phyloP scores from a whole-genome alignment of 2,797 vertebrate genomes.

The Myotis pilosus region DNA sequence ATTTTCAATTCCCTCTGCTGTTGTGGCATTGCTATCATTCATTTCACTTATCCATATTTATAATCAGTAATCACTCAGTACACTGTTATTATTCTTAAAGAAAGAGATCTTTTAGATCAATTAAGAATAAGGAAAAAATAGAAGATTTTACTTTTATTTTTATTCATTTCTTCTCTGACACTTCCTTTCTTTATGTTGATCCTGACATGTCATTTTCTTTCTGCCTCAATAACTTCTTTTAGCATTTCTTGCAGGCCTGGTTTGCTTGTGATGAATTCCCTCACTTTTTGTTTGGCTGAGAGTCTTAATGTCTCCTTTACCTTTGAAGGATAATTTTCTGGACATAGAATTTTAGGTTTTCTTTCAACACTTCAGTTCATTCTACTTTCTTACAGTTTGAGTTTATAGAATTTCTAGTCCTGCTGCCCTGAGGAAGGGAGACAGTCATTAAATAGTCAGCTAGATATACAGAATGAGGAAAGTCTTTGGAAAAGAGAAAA shows the following conservation, averaged over 20 bases:
- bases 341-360: not conserved
- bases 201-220: not conserved
- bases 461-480: not conserved
- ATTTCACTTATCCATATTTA: not conserved
- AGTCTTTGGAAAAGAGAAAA: constrained; percentile 18
- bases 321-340: not conserved
- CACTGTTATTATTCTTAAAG: not conserved
- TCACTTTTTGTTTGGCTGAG: not conserved
- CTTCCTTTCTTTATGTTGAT: not conserved
- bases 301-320: not conserved
- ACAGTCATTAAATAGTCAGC: not conserved
- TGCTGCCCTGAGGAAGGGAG: not conserved
- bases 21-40: not conserved
- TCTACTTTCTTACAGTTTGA: constrained; percentile 18
- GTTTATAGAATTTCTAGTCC: not conserved
- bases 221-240: not conserved
- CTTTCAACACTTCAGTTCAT: not conserved
- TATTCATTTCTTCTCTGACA: not conserved
- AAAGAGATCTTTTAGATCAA: not conserved
- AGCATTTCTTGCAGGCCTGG: not conserved
- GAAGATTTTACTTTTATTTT: not conserved
- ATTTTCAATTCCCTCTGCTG: not conserved
- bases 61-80: not conserved
- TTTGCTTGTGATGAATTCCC: not conserved
- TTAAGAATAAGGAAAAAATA: constrained; percentile 1